These are phyloP conservation scores for Acipenser oxyrinchus DNA, from an alignment of 2,797 vertebrate genomes.

Conservation along the genomic window DNA sequence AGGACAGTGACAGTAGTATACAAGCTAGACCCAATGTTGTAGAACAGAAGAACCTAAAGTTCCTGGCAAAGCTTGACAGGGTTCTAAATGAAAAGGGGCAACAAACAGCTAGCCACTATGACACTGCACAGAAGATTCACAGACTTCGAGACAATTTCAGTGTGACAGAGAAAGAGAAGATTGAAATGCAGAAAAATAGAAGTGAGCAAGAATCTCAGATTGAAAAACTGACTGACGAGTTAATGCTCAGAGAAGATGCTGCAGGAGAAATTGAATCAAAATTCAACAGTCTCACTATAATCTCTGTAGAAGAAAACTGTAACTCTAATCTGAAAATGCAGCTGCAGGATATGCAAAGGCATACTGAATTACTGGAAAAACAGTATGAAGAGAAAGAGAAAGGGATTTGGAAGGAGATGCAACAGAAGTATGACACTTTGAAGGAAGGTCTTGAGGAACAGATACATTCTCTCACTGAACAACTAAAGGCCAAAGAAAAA, in stretches of 20 bases:
- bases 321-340: constrained; percentile 60
- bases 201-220: constrained; percentile 49
- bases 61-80: constrained; percentile 52
- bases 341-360: constrained; percentile 51
- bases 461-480: constrained; percentile 46
- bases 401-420: constrained; percentile 18
- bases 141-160: constrained; percentile 67
- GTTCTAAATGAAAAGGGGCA: constrained; percentile 56
- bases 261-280: constrained; percentile 52
- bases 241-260: constrained; percentile 56
- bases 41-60: constrained; percentile 60
- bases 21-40: constrained; percentile 46
- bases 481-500: constrained; percentile 56
- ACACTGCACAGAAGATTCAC: constrained; percentile 62
- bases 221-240: constrained; percentile 57
- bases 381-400: constrained; percentile 23
- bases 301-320: constrained; percentile 51
- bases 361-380: constrained; percentile 38
- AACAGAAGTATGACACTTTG: constrained; percentile 28
- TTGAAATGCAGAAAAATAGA: constrained; percentile 48
- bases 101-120: constrained; percentile 48
- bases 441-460: constrained; percentile 50
- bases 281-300: constrained; percentile 34
- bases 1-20: constrained; percentile 44
- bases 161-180: constrained; percentile 60